Conservation (phyloP, 2,797 vertebrate genomes). For the Megalops cyprinoides region DNA sequence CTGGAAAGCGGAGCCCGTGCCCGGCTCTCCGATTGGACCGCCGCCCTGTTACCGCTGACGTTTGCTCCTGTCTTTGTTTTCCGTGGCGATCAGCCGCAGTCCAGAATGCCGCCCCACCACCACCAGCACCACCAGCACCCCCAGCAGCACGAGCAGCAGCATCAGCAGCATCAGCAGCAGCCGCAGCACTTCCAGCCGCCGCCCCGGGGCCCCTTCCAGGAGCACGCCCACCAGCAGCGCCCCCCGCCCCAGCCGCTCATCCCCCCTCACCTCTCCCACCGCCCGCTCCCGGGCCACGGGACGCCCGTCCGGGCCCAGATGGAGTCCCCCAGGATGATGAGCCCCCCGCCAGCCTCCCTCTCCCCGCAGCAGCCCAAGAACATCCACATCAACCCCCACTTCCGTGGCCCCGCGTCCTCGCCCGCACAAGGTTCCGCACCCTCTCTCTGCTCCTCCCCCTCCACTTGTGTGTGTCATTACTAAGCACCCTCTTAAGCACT, state of each 20-base stretch:
- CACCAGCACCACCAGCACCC: conserved; percentile 49
- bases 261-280: conserved; percentile 84
- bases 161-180: conserved; percentile 63
- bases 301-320: conserved; percentile 80
- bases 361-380: conserved; percentile 88
- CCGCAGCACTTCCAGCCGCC: conserved; percentile 54
- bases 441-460: background rate
- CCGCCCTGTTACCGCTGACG: too few relatives aligned
- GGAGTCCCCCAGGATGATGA: conserved; percentile 83
- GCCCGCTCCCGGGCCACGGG: conserved; percentile 75
- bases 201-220: conserved; percentile 62
- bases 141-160: conserved; percentile 65
- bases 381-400: conserved; percentile 99
- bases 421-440: conserved; percentile 84
- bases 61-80: background rate
- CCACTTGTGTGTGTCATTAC: background rate
- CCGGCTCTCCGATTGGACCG: too few relatives aligned
- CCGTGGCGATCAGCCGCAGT: conserved; percentile 33
- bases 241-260: conserved; percentile 88
- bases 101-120: conserved; percentile 65
- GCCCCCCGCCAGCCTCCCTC: conserved; percentile 79
- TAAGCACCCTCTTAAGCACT: background rate
- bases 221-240: conserved; percentile 65
- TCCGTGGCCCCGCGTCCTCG: conserved; percentile 88
- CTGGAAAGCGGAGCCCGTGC: too few relatives aligned